phyloP scores from a whole-genome alignment of 1,140 invertebrate genomes.

The Hesperophylax magnus region DNA sequence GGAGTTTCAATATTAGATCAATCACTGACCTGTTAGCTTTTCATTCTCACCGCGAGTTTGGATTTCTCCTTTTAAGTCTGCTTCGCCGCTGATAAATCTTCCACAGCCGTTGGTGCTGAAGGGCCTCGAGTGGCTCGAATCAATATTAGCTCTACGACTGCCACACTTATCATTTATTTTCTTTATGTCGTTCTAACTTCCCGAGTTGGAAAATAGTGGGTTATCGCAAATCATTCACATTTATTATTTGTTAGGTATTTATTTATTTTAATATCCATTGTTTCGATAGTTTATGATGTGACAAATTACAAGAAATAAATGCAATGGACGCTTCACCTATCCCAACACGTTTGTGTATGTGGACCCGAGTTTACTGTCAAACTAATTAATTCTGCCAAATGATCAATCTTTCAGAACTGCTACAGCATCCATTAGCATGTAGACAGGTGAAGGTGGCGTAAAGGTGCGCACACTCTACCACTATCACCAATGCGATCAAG shows the following conservation, averaged over 20 bases:
- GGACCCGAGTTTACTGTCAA: background rate
- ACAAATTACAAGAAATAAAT: too few species aligned
- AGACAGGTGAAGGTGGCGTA: background rate
- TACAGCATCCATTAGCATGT: background rate
- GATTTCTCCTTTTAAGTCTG: constrained; percentile 1
- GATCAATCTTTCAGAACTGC: background rate
- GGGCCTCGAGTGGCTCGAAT: background rate
- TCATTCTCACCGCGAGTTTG: constrained; percentile 25
- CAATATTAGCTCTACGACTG: background rate
- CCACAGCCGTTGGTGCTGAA: background rate
- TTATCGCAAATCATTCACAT: too few species aligned
- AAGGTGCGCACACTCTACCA: background rate
- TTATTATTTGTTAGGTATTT: too few species aligned
- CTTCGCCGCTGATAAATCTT: constrained; percentile 25
- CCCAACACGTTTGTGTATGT: too few species aligned
- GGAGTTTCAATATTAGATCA: constrained; percentile 20
- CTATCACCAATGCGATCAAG: too few species aligned
- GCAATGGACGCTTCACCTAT: too few species aligned
- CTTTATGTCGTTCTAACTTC: too few species aligned
- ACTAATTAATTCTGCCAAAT: background rate
- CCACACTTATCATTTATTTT: too few species aligned
- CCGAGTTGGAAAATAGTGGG: too few species aligned
- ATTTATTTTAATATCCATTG: too few species aligned
- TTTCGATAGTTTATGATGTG: too few species aligned
- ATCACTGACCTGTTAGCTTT: constrained; percentile 28